Evolutionary conservation across 2,888 invertebrate genomes (phyloP), one percentile per base, ranked within the genome.

Genomic region (Harpagoxenus sublaevis): DNA sequence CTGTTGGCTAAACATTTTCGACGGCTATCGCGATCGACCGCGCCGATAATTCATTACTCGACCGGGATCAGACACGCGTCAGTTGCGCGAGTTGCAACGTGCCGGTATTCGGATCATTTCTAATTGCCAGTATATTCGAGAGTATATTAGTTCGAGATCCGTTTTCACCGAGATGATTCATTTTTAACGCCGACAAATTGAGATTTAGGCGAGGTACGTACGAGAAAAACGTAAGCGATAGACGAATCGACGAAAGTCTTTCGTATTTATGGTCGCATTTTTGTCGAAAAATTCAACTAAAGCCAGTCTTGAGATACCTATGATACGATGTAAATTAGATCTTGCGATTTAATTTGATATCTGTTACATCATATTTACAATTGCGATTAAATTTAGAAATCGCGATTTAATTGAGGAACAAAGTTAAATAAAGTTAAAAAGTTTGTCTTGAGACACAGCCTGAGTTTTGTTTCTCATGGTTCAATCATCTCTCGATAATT

Each of bases 1-100:
- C 93, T 94, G 94, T 94, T 94, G 94, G 92, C 93, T 94, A 94
- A 94, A 94, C 94, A 94, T 93, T 93, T 91, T 93, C 91, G 89
- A 87, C 90, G 84, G 89, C 87, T 93, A 94, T 93, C 94, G 89
- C 89, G 92, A 94, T 94, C 92, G 88, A 18, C 35, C 55, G 4
- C 79, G 35, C 45, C 89, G 93, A 93, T 95, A 92, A 94, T 92
- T 94, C 94, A 92, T 93, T 93, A 90, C 68, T 63, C 84, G 86
- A 68, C 62, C 83, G 39, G 5, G 70, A 87, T 90, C 90, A 84
- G 91, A 90, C 88, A 84, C 75, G 60, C 84, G 83, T 79, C 73
- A 78, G 87, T 89, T 88, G 81, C 86, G 86, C 65, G 74, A 74
- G 78, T 62, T 51, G 51, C 51, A 53, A 28, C n/a, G 77, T 65